Evolutionary conservation across 2,113 vertebrate species (phyloP).

Genomic region (Bungarus multicinctus): DNA sequence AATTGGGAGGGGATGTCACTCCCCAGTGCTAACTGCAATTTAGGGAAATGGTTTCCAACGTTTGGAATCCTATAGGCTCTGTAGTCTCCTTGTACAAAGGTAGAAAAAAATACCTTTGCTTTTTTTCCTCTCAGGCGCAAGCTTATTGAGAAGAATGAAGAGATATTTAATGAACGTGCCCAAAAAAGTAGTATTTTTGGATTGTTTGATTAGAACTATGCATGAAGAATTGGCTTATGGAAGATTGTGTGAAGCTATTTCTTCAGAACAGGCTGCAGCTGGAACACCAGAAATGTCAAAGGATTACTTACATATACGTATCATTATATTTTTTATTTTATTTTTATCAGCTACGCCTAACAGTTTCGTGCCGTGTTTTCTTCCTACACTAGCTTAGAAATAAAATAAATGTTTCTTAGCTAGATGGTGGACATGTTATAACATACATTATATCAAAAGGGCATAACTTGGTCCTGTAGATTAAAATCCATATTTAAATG

Average conservation of each 20-base stretch:
- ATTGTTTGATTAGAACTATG: neutral
- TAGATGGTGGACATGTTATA: too few relatives aligned
- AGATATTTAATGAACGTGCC: slow-evolving; percentile 16
- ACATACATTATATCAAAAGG: neutral
- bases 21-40: neutral
- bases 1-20: neutral
- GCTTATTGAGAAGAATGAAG: slow-evolving; percentile 54
- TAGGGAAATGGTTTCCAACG: neutral
- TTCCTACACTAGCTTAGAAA: too few relatives aligned
- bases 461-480: neutral
- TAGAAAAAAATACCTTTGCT: neutral
- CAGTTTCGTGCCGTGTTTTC: neutral
- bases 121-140: slow-evolving; percentile 45
- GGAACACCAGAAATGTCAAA: neutral
- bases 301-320: neutral
- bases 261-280: neutral
- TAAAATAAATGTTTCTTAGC: neutral
- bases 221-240: neutral
- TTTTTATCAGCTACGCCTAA: neutral
- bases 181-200: neutral
- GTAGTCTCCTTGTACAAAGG: neutral
- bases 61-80: neutral
- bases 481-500: neutral
- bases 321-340: neutral
- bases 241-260: neutral